Evolutionary conservation across 2,113 vertebrate genomes (phyloP).

Genomic region (Euleptes europaea): DNA sequence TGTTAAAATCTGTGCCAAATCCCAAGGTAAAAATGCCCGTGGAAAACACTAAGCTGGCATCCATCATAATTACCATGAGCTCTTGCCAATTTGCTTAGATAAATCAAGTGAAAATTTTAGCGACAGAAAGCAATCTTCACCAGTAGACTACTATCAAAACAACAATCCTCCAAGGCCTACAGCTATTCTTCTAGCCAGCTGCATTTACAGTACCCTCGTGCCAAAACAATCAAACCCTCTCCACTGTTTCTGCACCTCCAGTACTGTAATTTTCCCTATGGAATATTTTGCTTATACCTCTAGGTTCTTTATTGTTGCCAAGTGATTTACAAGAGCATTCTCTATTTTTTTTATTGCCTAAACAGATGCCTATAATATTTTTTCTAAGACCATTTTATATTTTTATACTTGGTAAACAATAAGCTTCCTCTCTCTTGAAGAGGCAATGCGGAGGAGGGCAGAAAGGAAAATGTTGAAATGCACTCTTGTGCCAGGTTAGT

Average conservation of each 20-base stretch:
- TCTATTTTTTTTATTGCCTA: background rate
- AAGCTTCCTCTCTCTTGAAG: background rate
- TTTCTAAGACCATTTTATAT: background rate
- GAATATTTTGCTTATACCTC: constrained; percentile 12
- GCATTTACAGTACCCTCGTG: constrained; percentile 8
- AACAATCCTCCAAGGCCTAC: constrained; percentile 10
- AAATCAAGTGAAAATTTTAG: constrained; percentile 30
- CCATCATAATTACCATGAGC: constrained; percentile 8
- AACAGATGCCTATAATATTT: background rate
- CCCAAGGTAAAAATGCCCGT: background rate
- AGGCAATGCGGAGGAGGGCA: background rate
- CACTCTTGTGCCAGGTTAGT: background rate
- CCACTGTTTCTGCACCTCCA: constrained; percentile 8
- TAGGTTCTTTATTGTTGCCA: background rate
- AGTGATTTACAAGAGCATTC: background rate
- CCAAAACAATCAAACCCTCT: constrained; percentile 27
- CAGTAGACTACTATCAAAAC: constrained; percentile 23
- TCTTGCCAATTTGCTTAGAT: constrained; percentile 1
- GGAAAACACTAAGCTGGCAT: constrained; percentile 1
- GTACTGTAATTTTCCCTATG: background rate
- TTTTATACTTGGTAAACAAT: background rate
- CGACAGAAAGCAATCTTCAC: constrained; percentile 25
- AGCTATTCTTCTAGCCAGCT: constrained; percentile 15
- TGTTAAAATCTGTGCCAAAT: constrained; percentile 9
- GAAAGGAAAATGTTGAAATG: background rate